phyloP scores from a whole-genome alignment of 2,888 invertebrate genomes.

The Drymonia ruficornis region DNA sequence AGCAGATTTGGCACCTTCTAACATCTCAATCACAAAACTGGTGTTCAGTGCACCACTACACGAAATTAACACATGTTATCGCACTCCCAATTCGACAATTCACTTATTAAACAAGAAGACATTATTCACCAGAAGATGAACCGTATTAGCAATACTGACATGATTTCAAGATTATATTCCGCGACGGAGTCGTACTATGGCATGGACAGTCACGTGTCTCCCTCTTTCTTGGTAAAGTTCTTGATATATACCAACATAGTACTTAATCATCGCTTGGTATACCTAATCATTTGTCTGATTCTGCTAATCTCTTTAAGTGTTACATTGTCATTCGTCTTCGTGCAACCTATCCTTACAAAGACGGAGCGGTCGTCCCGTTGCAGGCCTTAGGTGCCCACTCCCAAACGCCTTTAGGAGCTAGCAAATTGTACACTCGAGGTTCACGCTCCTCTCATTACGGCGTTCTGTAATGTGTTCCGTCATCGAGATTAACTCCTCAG shows the following conservation, averaged over 20 bases:
- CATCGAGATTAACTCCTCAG: slow-evolving; percentile 80
- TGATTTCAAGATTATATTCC: no score
- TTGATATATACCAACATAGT: not conserved
- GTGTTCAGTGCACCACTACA: no score
- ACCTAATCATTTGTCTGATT: not conserved
- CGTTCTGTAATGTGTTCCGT: slow-evolving; percentile 78
- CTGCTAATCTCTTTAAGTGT: not conserved
- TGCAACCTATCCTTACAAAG: not conserved
- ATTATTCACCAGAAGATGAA: no score
- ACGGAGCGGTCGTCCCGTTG: slow-evolving; percentile 4
- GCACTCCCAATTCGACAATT: no score
- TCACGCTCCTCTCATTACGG: slow-evolving; percentile 79
- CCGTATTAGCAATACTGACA: no score
- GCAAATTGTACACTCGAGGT: slow-evolving; percentile 71
- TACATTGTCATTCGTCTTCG: slow-evolving; percentile 6
- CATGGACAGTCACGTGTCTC: no score
- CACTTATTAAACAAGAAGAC: no score
- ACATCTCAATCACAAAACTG: no score
- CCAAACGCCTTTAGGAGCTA: slow-evolving; percentile 74
- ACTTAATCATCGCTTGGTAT: not conserved
- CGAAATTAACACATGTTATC: no score
- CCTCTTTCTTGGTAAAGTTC: no score
- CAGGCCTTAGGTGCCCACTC: slow-evolving; percentile 29
- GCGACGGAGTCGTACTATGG: no score
- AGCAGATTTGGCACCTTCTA: no score